phyloP scores from a whole-genome alignment of 2,113 vertebrate genomes.

The Colaptes auratus region DNA sequence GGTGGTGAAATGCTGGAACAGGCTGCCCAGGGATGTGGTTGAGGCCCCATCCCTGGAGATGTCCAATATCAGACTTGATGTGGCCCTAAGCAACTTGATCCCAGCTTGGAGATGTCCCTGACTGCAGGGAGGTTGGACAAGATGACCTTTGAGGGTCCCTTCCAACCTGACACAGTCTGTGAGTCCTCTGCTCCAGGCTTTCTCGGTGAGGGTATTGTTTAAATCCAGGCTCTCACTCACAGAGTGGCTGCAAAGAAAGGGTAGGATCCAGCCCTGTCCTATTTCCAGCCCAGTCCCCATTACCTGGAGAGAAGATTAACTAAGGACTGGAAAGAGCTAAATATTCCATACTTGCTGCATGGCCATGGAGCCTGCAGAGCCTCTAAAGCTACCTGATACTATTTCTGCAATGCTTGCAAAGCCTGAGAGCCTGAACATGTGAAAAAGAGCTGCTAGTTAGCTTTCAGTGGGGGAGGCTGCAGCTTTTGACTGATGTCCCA shows the following conservation, averaged over 20 bases:
- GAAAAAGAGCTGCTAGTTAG: not conserved
- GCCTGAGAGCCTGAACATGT: not conserved
- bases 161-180: too few relatives aligned
- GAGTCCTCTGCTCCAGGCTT: too few relatives aligned
- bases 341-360: slow-evolving; percentile 1
- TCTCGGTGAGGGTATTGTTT: too few relatives aligned
- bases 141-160: too few relatives aligned
- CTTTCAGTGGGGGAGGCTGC: not conserved
- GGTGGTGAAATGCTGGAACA: too few relatives aligned
- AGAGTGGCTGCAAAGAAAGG: not conserved
- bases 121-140: too few relatives aligned
- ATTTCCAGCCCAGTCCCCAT: not conserved
- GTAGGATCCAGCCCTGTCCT: too few relatives aligned
- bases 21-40: too few relatives aligned
- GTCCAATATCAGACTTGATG: too few relatives aligned
- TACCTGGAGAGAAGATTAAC: not conserved
- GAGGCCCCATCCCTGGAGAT: too few relatives aligned
- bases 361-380: not conserved
- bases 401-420: not conserved
- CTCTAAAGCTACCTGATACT: not conserved
- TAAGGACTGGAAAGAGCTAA: not conserved
- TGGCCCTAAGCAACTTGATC: too few relatives aligned
- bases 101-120: too few relatives aligned
- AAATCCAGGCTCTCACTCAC: not conserved
- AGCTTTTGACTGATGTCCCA: not conserved